A percentile compares a stretch with the other conserved stretches of the same genome.
Conservation (phyloP, 1,140 invertebrate species). For the Cydia pomonella region DNA sequence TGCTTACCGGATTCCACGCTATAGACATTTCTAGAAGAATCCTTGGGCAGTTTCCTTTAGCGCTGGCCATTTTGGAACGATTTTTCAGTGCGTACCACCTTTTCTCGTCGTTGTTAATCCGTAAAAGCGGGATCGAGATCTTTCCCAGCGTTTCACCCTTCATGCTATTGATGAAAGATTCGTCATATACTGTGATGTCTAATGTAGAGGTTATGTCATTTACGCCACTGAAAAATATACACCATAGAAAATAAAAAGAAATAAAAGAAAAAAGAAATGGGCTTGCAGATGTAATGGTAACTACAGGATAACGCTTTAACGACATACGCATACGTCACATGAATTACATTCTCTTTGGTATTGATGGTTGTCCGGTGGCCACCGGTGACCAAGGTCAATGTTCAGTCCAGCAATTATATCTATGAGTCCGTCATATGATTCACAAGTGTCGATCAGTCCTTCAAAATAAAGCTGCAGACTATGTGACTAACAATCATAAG, state of each 20-base stretch:
- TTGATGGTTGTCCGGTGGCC: no score
- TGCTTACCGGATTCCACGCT: slow-evolving; percentile 72
- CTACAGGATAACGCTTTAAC: no score
- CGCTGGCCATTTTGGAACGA: slow-evolving; percentile 55
- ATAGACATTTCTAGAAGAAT: slow-evolving; percentile 79
- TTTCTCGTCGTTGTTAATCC: slow-evolving; percentile 71
- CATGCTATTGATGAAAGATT: slow-evolving; percentile 72
- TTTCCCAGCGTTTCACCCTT: slow-evolving; percentile 80
- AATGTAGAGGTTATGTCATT: slow-evolving; percentile 71
- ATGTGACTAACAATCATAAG: no score
- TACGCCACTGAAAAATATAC: slow-evolving; percentile 53
- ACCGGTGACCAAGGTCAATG: no score
- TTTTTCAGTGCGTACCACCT: slow-evolving; percentile 71
- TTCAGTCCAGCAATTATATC: no score
- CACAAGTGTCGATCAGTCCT: no score
- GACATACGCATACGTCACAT: no score
- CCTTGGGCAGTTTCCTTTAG: slow-evolving; percentile 66
- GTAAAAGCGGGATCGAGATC: slow-evolving; percentile 66
- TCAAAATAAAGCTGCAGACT: no score
- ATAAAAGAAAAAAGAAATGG: no score
- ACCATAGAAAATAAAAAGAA: neutral
- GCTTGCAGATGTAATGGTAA: no score
- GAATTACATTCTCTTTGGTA: no score
- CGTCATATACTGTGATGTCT: slow-evolving; percentile 65
- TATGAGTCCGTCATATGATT: no score